phyloP scores from a whole-genome alignment of 1,140 invertebrate species.

The Tachypleus tridentatus region DNA sequence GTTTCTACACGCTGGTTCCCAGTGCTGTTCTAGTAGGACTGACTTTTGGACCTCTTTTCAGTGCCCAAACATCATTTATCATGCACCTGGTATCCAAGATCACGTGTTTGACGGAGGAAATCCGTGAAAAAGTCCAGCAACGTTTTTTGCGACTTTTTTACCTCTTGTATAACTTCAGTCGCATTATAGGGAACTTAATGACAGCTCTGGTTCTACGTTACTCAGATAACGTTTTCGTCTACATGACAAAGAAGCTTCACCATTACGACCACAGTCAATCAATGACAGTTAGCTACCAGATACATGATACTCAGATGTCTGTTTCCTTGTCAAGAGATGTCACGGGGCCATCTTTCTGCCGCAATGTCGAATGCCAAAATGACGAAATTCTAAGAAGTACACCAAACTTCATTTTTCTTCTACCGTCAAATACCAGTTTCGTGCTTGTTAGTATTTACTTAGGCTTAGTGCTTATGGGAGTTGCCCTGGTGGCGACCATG shows the following conservation, averaged over 20 bases:
- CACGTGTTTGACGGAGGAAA: constrained; percentile 15
- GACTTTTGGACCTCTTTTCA: constrained; percentile 19
- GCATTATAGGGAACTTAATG: constrained; percentile 17
- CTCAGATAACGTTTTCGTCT: constrained; percentile 14
- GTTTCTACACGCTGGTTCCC: constrained; percentile 17
- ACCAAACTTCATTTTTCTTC: constrained; percentile 17
- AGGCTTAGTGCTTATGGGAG: constrained; percentile 18
- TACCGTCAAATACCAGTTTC: constrained; percentile 18
- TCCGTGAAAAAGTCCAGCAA: constrained; percentile 17
- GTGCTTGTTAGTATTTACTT: constrained; percentile 18
- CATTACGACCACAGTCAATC: no score
- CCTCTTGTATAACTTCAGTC: constrained; percentile 20
- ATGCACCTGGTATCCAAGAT: constrained; percentile 21
- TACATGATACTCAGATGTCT: constrained; percentile 4
- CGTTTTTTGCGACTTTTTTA: constrained; percentile 19
- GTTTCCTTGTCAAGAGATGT: constrained; percentile 13
- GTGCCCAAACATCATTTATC: constrained; percentile 20
- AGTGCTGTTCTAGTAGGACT: constrained; percentile 17
- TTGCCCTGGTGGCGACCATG: constrained; percentile 18
- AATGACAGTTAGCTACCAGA: constrained; percentile 1
- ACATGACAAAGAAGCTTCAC: background rate
- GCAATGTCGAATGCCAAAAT: constrained; percentile 10
- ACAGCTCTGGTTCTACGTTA: constrained; percentile 14
- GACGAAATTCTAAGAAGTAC: constrained; percentile 15
- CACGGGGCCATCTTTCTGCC: constrained; percentile 11